A percentile compares a stretch with the other conserved stretches of the same genome.
Conservation (phyloP, 2,797 vertebrate genomes). For the Vespertilio murinus region DNA sequence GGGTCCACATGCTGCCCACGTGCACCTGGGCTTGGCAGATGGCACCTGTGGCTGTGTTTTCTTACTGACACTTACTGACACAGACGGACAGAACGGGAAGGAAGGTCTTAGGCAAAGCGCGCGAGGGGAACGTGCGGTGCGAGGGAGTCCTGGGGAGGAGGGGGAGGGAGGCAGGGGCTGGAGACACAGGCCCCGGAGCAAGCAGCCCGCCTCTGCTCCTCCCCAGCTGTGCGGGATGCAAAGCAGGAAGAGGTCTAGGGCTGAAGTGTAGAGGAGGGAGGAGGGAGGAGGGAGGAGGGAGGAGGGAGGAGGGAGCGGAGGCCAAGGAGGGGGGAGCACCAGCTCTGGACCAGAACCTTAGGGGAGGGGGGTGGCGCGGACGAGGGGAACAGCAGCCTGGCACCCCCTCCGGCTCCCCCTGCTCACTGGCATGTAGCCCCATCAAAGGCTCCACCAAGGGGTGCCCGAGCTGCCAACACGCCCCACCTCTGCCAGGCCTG, state of each 20-base stretch:
- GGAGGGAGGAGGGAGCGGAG: neutral
- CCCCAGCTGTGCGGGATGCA: neutral
- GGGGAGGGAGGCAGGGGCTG: neutral
- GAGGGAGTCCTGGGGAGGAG: neutral
- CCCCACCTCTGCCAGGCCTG: neutral
- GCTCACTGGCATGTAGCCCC: too few relatives aligned
- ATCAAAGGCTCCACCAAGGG: neutral
- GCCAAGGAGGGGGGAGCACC: too few relatives aligned
- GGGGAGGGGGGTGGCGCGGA: too few relatives aligned
- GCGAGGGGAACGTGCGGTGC: accelerated
- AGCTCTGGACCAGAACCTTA: accelerated
- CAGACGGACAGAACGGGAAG: too few relatives aligned
- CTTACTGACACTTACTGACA: neutral
- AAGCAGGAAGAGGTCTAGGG: neutral
- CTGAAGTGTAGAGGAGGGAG: neutral
- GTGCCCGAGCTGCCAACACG: neutral
- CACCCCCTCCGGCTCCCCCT: neutral
- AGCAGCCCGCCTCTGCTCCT: neutral
- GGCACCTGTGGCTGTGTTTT: neutral
- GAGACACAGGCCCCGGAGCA: neutral
- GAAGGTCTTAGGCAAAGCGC: neutral
- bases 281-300: too few relatives aligned
- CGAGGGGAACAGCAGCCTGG: neutral
- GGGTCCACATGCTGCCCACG: neutral
- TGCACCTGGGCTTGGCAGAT: neutral